Conservation (phyloP, 2,113 vertebrate genomes). For the Myotis yumanensis region DNA sequence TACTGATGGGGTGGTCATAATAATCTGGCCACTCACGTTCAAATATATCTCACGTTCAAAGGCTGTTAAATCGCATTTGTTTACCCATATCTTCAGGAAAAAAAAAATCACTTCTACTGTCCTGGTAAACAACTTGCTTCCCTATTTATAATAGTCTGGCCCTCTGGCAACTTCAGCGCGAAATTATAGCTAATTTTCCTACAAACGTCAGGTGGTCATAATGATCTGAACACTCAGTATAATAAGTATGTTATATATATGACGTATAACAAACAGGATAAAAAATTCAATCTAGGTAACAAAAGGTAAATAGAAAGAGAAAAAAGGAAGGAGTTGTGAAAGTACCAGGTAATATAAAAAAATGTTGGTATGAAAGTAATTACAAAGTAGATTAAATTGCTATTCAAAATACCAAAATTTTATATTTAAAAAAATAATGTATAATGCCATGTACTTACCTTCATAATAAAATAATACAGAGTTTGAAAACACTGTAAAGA, state of each 20-base stretch:
- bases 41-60: too few species aligned
- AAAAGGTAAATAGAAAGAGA: neutral
- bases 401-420: neutral
- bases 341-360: neutral
- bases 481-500: neutral
- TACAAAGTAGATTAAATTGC: neutral
- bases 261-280: neutral
- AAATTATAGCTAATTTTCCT: too few species aligned
- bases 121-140: too few species aligned
- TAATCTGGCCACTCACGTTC: too few species aligned
- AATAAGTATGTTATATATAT: neutral
- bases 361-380: neutral
- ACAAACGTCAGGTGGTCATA: too few species aligned
- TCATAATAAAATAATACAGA: constrained; percentile 8
- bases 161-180: too few species aligned
- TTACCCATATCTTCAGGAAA: too few species aligned
- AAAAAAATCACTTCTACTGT: too few species aligned
- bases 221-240: too few species aligned
- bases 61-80: too few species aligned
- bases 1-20: too few species aligned
- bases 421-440: neutral
- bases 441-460: neutral
- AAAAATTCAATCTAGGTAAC: neutral
- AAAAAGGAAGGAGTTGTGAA: neutral
- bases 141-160: too few species aligned